Evolutionary conservation across 2,113 vertebrate species (phyloP).

Genomic region (Holacanthus passer): DNA sequence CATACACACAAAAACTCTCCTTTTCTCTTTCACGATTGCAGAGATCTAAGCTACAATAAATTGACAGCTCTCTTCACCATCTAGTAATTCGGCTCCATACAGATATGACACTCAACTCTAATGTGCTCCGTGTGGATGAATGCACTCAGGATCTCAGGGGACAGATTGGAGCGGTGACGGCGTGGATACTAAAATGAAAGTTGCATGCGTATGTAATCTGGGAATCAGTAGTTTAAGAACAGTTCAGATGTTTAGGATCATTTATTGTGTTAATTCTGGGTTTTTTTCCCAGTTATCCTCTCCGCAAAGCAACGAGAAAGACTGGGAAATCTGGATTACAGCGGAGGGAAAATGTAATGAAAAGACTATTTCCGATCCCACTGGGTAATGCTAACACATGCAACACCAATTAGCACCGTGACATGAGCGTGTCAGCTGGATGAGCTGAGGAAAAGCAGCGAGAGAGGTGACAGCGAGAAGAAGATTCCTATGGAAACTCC

Average conservation of each 20-base stretch:
- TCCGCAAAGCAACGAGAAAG: neutral
- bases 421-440: neutral
- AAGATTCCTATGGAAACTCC: neutral
- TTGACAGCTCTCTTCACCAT: slow-evolving; percentile 35
- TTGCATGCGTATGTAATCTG: neutral
- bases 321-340: neutral
- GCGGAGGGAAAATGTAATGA: neutral
- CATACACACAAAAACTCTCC: neutral
- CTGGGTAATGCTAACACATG: neutral
- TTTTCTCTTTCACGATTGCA: slow-evolving; percentile 18
- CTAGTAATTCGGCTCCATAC: slow-evolving; percentile 8
- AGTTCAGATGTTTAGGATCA: neutral
- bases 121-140: slow-evolving; percentile 39
- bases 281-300: neutral
- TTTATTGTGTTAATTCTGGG: neutral
- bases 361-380: neutral
- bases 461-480: neutral
- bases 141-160: slow-evolving; percentile 14
- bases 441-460: neutral
- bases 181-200: neutral
- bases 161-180: slow-evolving; percentile 5
- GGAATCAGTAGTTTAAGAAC: neutral
- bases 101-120: slow-evolving; percentile 32
- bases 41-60: slow-evolving; percentile 25
- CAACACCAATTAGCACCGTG: neutral